Evolutionary conservation across 2,113 vertebrate genomes (phyloP), one percentile per base, ranked within the genome.

Genomic region (Gymnogyps californianus): DNA sequence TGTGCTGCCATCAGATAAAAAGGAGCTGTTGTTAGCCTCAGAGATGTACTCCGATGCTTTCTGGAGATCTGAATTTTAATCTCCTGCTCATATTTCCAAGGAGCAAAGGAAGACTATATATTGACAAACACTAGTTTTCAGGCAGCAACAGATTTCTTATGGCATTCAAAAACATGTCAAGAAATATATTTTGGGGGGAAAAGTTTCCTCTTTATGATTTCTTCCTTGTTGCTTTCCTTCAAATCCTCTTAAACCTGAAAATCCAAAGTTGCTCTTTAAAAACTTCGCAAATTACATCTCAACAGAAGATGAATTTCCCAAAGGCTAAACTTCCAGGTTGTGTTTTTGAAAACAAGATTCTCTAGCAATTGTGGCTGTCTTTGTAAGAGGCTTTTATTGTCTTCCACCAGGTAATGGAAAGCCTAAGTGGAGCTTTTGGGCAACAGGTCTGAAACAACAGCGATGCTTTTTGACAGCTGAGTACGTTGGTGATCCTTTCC

Each of bases 261-360:
- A 97, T 84, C 92, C 90, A 93, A 97, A 95, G 80, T 65, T 97
- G 87, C 54, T 96, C 88, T 98, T 98, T 96, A 96, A 96, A 97
- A 95, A 93, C 76, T 74, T 64, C 10, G 25, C 57, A 97, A 97
- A 97, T 97, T 95, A 65, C 78, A 83, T 98, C 96, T 96, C 94
- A 97, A 96, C 95, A 92, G 91, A 95, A 98, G 97, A 96, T 75
- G 15, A 97, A 97, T 97, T 97, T 97, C 96, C 97, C 97, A 93
- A 44, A 95, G 95, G 97, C 87, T 95, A 94, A 91, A 95, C 90
- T 97, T 98, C 66, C 80, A 86, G 76, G 91, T 83, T 92, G 65
- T 83, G 69, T 81, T 97, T 97, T 93, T 95, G 92, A 97, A 97
- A 97, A 97, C 90, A 97, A 95, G 52, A 84, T 97, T 97, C 95